These are phyloP conservation scores for Rhysida immarginata DNA, from an alignment of 1,140 invertebrate genomes.

Conservation along the genomic window DNA sequence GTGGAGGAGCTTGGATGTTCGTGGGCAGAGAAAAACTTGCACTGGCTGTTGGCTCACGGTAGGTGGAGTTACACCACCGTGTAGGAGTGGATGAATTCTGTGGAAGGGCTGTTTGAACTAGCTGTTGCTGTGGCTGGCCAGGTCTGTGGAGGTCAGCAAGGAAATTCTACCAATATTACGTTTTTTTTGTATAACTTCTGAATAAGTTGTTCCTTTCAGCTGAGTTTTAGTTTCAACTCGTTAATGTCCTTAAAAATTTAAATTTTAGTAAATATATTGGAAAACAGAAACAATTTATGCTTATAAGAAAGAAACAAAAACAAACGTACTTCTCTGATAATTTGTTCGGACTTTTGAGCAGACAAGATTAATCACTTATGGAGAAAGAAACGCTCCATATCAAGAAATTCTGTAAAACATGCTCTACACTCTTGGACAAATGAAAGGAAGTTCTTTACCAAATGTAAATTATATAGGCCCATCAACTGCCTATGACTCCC, in stretches of 20 bases:
- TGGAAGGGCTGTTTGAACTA: conserved; percentile 29
- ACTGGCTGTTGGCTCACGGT: neutral
- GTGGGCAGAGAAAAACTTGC: neutral
- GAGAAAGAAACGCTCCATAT: conserved; percentile 87
- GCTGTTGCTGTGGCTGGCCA: conserved; percentile 35
- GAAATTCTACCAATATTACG: conserved; percentile 72
- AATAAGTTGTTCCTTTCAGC: conserved; percentile 70
- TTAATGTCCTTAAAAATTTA: conserved; percentile 56
- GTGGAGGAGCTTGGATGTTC: conserved; percentile 4
- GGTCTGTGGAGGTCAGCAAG: conserved; percentile 50
- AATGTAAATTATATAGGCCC: too few species aligned
- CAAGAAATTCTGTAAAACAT: conserved; percentile 63
- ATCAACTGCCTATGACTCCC: too few species aligned
- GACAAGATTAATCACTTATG: conserved; percentile 81
- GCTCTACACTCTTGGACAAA: conserved; percentile 46
- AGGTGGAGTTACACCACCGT: too few species aligned
- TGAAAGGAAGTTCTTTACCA: too few species aligned
- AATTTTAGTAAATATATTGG: too few species aligned
- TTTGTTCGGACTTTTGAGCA: conserved; percentile 74
- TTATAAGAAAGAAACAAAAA: too few species aligned
- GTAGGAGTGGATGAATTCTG: conserved; percentile 11
- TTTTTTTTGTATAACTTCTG: conserved; percentile 79
- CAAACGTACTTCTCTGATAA: conserved; percentile 61
- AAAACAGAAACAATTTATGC: too few species aligned
- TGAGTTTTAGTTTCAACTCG: conserved; percentile 63